A percentile compares a stretch with the other conserved stretches of the same genome.
These are phyloP conservation scores for Protaetia brevitarsis DNA, from an alignment of 1,140 invertebrate genomes.

Conservation along the genomic window DNA sequence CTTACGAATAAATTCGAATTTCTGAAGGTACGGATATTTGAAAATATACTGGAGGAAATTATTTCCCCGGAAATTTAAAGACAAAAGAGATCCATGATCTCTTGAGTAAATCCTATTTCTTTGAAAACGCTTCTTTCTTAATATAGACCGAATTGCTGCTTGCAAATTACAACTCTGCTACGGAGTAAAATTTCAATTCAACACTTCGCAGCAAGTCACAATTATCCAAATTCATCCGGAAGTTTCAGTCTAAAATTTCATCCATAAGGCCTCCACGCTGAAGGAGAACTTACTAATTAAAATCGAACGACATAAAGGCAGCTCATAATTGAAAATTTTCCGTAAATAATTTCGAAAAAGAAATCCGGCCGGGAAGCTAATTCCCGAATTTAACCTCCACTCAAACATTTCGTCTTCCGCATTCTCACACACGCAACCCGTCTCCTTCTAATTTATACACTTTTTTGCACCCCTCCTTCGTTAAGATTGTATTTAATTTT, in stretches of 20 bases:
- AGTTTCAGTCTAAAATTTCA: not conserved
- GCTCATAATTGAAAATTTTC: not conserved
- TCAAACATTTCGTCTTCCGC: not conserved
- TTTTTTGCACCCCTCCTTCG: not conserved
- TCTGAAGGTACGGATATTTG: too few relatives aligned
- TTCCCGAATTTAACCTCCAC: not conserved
- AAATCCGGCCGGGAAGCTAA: not conserved
- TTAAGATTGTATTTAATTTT: constrained; percentile 14
- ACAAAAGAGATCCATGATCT: too few relatives aligned
- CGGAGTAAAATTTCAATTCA: not conserved
- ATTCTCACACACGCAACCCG: not conserved
- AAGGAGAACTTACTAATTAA: not conserved
- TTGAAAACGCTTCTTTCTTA: not conserved
- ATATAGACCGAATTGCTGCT: not conserved
- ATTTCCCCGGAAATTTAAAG: too few relatives aligned
- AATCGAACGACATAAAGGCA: not conserved
- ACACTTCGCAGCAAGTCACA: not conserved
- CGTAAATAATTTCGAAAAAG: not conserved
- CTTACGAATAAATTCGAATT: too few relatives aligned
- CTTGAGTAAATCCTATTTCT: too few relatives aligned
- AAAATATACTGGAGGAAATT: too few relatives aligned
- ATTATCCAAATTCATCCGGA: not conserved
- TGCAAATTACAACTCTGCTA: not conserved
- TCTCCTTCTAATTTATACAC: not conserved
- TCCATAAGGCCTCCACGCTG: not conserved